Evolutionary conservation across 1,140 invertebrate genomes (phyloP).

Genomic region (Dendrolimus punctatus): DNA sequence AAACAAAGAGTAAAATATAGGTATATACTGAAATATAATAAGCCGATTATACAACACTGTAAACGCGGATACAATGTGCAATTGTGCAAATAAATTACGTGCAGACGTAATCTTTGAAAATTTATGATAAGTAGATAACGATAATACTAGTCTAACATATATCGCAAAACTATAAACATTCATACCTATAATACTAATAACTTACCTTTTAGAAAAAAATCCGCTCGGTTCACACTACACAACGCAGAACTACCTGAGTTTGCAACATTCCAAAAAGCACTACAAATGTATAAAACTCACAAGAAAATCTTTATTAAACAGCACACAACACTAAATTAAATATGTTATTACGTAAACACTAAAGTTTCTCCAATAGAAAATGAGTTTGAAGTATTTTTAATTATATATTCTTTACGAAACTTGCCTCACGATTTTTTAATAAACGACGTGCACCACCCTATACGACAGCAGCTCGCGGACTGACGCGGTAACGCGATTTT

Average conservation of each 20-base stretch:
- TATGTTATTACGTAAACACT: too few relatives aligned
- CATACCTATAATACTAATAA: neutral
- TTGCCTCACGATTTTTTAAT: conserved; percentile 27
- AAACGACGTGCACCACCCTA: conserved; percentile 25
- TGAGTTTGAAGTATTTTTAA: too few relatives aligned
- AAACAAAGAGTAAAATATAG: too few relatives aligned
- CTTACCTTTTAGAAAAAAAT: conserved; percentile 22
- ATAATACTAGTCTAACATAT: conserved; percentile 3
- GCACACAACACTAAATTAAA: conserved; percentile 14
- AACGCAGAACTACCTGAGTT: conserved; percentile 24
- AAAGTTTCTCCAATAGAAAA: too few relatives aligned
- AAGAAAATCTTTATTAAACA: neutral
- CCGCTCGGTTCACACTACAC: conserved; percentile 30
- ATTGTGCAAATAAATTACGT: conserved; percentile 4
- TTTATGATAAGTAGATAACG: conserved; percentile 5
- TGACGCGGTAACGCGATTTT: conserved; percentile 22
- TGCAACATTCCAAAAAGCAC: conserved; percentile 53
- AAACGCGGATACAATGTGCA: conserved; percentile 1
- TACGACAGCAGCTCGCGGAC: conserved; percentile 34
- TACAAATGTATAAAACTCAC: conserved; percentile 7
- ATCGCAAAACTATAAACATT: neutral
- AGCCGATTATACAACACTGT: neutral
- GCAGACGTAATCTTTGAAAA: neutral
- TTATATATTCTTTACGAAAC: neutral
- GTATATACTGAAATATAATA: too few relatives aligned